Conservation (phyloP, 2,113 vertebrate genomes). For the Odontophorus gujanensis region DNA sequence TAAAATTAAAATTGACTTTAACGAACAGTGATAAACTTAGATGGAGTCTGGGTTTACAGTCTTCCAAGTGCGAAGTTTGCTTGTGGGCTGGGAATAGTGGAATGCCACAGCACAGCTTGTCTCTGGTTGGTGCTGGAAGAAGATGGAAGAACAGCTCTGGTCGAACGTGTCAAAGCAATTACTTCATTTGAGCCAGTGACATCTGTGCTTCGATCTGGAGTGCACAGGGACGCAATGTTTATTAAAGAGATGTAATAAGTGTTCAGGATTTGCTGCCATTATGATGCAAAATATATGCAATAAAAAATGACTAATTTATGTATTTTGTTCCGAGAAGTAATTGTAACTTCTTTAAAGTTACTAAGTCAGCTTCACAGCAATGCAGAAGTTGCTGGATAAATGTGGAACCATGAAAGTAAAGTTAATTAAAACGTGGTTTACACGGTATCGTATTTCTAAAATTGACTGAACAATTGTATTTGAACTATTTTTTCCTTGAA, state of each 20-base stretch:
- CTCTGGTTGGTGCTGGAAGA: background rate
- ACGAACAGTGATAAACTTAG: background rate
- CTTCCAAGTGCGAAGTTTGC: background rate
- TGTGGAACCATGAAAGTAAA: background rate
- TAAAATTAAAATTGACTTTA: background rate
- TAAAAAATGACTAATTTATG: background rate
- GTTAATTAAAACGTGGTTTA: background rate
- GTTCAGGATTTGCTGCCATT: background rate
- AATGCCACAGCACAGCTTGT: background rate
- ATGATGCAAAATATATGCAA: background rate
- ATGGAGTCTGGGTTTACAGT: background rate
- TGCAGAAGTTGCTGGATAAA: background rate
- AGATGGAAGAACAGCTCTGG: background rate
- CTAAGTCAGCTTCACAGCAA: background rate
- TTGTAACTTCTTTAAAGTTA: background rate
- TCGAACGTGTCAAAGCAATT: background rate
- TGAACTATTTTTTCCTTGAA: constrained; percentile 17
- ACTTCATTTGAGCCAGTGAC: background rate
- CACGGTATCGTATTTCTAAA: background rate
- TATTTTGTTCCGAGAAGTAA: background rate
- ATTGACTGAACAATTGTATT: constrained; percentile 2
- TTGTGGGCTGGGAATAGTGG: background rate
- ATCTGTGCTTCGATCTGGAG: background rate
- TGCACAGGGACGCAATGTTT: background rate
- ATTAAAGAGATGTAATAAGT: background rate